Evolutionary conservation across 2,888 invertebrate species (phyloP).

Genomic region (Lasioglossum lativentre): DNA sequence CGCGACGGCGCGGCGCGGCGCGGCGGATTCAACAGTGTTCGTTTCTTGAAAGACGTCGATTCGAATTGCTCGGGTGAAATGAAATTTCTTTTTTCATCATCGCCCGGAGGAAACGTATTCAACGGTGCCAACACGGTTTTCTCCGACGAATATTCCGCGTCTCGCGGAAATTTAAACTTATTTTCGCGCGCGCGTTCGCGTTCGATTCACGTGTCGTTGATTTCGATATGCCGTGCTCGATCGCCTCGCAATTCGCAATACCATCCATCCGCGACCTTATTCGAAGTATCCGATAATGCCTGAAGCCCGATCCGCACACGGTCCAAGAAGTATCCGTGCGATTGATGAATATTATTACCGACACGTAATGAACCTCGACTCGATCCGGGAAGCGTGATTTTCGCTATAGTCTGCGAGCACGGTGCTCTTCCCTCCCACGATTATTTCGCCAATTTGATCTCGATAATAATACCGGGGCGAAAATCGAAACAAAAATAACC

Average conservation of each 20-base stretch:
- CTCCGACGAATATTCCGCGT: not conserved
- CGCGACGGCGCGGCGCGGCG: too few relatives aligned
- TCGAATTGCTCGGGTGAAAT: not conserved
- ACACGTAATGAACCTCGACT: conserved; percentile 22
- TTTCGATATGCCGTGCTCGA: conserved; percentile 25
- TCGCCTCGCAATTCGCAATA: conserved; percentile 18
- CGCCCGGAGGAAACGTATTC: not conserved
- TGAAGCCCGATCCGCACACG: conserved; percentile 7
- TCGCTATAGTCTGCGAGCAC: not conserved
- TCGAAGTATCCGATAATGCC: conserved; percentile 42
- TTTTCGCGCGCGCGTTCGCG: conserved; percentile 37
- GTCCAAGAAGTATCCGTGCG: conserved; percentile 22
- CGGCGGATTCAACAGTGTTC: not conserved
- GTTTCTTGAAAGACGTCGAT: not conserved
- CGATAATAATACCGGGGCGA: conserved; percentile 12
- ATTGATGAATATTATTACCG: conserved; percentile 40
- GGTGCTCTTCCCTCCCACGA: conserved; percentile 1
- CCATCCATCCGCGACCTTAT: conserved; percentile 24
- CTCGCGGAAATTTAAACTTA: conserved; percentile 37
- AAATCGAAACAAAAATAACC: not conserved
- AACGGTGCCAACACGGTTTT: conserved; percentile 17
- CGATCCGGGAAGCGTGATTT: conserved; percentile 10
- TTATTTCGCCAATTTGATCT: conserved; percentile 31
- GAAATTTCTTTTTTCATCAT: not conserved
- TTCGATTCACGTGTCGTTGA: conserved; percentile 33